These are phyloP conservation scores for Sprattus sprattus DNA, from an alignment of 2,113 vertebrate species.

Conservation along the genomic window DNA sequence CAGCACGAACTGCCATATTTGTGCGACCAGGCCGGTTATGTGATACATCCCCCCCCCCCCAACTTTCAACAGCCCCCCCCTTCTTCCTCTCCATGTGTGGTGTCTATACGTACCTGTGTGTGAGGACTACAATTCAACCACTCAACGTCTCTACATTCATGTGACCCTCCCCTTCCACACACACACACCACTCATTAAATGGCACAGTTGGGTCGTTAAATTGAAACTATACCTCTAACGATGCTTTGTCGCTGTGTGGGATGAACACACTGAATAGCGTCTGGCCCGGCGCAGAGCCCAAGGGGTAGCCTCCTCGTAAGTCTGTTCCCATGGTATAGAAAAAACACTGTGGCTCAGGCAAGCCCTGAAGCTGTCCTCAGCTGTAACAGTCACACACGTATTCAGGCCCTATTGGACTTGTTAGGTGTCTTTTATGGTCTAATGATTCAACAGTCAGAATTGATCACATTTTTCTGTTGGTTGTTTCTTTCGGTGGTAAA, in stretches of 20 bases:
- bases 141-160: not conserved
- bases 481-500: not conserved
- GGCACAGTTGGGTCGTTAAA: not conserved
- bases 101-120: not conserved
- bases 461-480: not conserved
- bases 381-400: not conserved
- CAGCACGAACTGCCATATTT: not conserved
- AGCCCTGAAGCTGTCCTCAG: not conserved
- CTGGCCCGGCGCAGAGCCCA: no score
- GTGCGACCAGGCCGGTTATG: not conserved
- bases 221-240: not conserved
- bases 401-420: not conserved
- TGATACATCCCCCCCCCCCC: not conserved
- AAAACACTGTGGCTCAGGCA: not conserved
- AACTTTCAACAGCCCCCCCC: not conserved
- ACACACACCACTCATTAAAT: not conserved
- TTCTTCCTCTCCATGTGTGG: not conserved
- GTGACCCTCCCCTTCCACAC: not conserved
- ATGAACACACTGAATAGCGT: not conserved
- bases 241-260: not conserved
- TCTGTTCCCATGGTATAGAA: not conserved
- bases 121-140: not conserved
- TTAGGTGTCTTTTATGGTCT: not conserved
- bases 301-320: not conserved
- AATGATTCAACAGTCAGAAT: not conserved